Conservation (phyloP, 2,113 vertebrate genomes). For the Ondatra zibethicus region DNA sequence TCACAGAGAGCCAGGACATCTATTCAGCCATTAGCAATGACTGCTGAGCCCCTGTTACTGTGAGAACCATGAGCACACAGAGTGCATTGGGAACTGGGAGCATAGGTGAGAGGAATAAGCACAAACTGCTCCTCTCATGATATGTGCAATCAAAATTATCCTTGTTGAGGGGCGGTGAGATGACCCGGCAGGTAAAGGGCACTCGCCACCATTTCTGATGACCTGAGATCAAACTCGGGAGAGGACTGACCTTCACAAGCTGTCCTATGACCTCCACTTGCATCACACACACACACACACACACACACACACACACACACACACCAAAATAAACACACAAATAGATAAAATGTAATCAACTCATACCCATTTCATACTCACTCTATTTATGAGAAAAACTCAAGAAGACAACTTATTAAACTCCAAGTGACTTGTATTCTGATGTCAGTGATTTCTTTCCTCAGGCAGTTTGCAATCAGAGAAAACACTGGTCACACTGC, state of each 20-base stretch:
- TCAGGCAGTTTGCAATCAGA: background rate
- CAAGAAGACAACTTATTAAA: background rate
- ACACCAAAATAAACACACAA: background rate
- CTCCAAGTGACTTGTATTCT: background rate
- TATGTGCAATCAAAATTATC: background rate
- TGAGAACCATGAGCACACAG: background rate
- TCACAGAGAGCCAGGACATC: rapidly evolving
- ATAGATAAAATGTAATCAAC: background rate
- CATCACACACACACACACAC: background rate
- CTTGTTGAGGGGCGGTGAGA: background rate
- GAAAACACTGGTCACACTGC: background rate
- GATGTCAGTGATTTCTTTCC: background rate
- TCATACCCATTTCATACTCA: background rate
- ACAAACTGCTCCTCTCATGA: rapidly evolving
- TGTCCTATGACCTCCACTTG: background rate
- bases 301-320: background rate
- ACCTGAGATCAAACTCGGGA: background rate
- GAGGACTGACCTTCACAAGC: background rate
- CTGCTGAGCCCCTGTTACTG: background rate
- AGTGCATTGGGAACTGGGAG: too few relatives aligned
- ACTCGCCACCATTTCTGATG: background rate
- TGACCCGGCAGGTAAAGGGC: background rate
- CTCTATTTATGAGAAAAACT: background rate
- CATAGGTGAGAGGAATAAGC: rapidly evolving
- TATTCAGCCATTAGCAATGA: background rate